Conservation (phyloP, 2,113 vertebrate genomes). For the Lethenteron reissneri region DNA sequence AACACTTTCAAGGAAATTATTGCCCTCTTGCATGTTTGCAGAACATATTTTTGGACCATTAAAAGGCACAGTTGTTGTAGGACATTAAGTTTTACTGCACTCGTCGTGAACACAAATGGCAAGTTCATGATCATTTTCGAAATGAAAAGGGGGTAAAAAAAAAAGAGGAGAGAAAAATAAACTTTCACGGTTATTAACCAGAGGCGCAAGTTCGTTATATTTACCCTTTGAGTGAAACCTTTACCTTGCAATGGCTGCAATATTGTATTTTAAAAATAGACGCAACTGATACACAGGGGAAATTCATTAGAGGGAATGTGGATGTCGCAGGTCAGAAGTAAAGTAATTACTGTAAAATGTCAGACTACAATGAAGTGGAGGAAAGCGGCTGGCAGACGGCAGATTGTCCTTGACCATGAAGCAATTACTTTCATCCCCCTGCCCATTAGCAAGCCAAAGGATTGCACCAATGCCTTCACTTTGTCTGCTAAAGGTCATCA, state of each 20-base stretch:
- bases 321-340: slow-evolving; percentile 6
- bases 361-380: slow-evolving; percentile 6
- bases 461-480: slow-evolving; percentile 3
- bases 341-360: slow-evolving; percentile 6
- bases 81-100: too few relatives aligned
- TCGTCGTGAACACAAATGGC: too few relatives aligned
- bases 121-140: too few relatives aligned
- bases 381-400: slow-evolving; percentile 5
- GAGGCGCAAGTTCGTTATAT: too few relatives aligned
- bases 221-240: too few relatives aligned
- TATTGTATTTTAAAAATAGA: slow-evolving; percentile 2
- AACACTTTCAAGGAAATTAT: too few relatives aligned
- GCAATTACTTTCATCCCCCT: slow-evolving; percentile 6
- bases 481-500: slow-evolving; percentile 6
- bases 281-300: slow-evolving; percentile 3
- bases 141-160: too few relatives aligned
- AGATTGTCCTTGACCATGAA: slow-evolving; percentile 6
- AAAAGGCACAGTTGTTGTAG: too few relatives aligned
- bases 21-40: too few relatives aligned
- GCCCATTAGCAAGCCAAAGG: slow-evolving; percentile 7
- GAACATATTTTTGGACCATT: too few relatives aligned
- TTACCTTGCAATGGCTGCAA: neutral
- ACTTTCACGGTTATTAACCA: too few relatives aligned
- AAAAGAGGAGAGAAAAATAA: too few relatives aligned
- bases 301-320: slow-evolving; percentile 6